Base-by-base conservation (phyloP, 2,888 invertebrate species). In the Phalera bucephala region DNA sequence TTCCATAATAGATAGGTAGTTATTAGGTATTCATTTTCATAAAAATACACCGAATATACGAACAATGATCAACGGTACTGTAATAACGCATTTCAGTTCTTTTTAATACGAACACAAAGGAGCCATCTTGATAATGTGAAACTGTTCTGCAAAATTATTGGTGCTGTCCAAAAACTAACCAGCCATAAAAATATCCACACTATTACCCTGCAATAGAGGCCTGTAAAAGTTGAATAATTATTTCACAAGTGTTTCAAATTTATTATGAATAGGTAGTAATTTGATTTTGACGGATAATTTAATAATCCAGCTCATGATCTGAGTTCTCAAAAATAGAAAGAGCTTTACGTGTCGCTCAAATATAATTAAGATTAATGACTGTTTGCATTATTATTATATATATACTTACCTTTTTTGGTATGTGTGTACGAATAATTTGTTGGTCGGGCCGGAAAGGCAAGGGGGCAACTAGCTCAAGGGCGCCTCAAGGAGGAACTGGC, bases 221-320 rank as follows among this genome's bases (percentile, higher is more conserved):
- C 5, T 13, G 22, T 20, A 6, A 9, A 2, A 1, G 14, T 17
- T 4, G 4, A 9, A 8, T 26, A 29, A 32, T 41, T 25, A 30
- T 34, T 36, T 32, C 14, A n/a, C 1, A 22, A 9, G 4, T 12
- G 41, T 13, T 40, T 17, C 17, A 17, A 17, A 17, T 17, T 40
- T 36, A 2, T 27, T 34, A 42, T 46, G 61, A 60, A 60, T 59
- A 57, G 49, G 52, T 53, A 46, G 54, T 58, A 55, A 61, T 61
- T 60, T 60, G 27, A 36, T 50, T 57, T 36, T 45, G 44, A 60
- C 39, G 50, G 40, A 56, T 60, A 56, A 56, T 60, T 56, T 56
- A 56, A 58, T 56, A 60, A 56, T 52, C 49, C 52, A 52, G 54
- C 54, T 33, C 45, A 44, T 52, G 45, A 45, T 46, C 35, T 43